These are phyloP conservation scores for Hypolimnas misippus DNA, from an alignment of 2,888 invertebrate species.

Conservation along the genomic window DNA sequence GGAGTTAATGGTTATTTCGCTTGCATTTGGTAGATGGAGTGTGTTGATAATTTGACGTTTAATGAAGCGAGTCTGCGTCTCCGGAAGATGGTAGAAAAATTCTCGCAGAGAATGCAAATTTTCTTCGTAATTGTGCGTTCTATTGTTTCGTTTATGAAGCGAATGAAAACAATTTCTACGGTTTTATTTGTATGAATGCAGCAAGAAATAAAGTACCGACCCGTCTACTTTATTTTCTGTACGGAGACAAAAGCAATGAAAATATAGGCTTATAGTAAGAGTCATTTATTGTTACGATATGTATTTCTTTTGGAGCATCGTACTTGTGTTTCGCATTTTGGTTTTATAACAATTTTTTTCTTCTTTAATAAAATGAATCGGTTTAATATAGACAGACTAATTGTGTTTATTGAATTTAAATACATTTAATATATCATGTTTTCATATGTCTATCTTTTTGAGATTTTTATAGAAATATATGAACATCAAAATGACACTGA, in stretches of 20 bases:
- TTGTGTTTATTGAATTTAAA: too few relatives aligned
- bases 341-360: too few relatives aligned
- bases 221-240: conserved; percentile 30
- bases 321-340: not conserved
- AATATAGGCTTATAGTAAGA: conserved; percentile 16
- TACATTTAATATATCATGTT: too few relatives aligned
- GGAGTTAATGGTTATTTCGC: conserved; percentile 69
- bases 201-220: conserved; percentile 23
- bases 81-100: conserved; percentile 77
- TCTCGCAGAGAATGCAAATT: conserved; percentile 70
- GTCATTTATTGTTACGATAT: conserved; percentile 17
- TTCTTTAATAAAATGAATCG: too few relatives aligned
- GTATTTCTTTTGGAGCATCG: conserved; percentile 12
- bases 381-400: too few relatives aligned
- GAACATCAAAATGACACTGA: too few relatives aligned
- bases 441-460: too few relatives aligned
- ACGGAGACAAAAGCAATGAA: conserved; percentile 29
- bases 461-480: too few relatives aligned
- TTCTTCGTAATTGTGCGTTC: conserved; percentile 77
- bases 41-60: conserved; percentile 80
- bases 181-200: conserved; percentile 23
- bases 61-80: conserved; percentile 78
- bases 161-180: conserved; percentile 53
- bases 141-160: conserved; percentile 77
- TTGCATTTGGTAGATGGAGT: conserved; percentile 63